These are phyloP conservation scores for Parotocinclus haroldoi DNA, from an alignment of 2,797 vertebrate genomes.

Conservation along the genomic window DNA sequence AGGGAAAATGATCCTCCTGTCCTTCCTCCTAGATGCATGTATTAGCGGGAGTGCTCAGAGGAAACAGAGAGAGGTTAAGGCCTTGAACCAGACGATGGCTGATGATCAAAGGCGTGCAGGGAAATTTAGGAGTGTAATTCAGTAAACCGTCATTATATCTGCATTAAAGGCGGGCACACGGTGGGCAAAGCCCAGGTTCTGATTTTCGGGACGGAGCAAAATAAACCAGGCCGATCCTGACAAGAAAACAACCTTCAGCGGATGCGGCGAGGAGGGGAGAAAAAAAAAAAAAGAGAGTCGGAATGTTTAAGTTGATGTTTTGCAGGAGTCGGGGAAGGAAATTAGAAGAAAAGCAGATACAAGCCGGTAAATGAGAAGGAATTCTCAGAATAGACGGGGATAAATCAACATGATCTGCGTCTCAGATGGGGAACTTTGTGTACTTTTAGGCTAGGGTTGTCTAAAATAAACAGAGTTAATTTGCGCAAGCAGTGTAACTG, in stretches of 20 bases:
- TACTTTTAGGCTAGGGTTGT: no score
- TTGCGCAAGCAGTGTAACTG: no score
- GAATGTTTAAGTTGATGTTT: slow-evolving; percentile 15
- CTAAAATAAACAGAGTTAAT: no score
- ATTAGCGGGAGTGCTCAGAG: slow-evolving; percentile 54
- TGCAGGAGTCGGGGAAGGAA: slow-evolving; percentile 29
- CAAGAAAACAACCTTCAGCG: slow-evolving; percentile 49
- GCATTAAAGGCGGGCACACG: slow-evolving; percentile 55
- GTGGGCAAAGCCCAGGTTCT: slow-evolving; percentile 39
- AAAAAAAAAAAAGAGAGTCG: background rate
- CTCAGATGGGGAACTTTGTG: no score
- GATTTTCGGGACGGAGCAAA: slow-evolving; percentile 63
- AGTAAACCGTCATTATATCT: slow-evolving; percentile 64
- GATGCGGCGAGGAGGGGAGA: background rate
- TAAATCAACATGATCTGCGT: no score
- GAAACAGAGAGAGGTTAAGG: slow-evolving; percentile 59
- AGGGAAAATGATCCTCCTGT: slow-evolving; percentile 15
- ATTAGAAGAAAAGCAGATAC: slow-evolving; percentile 32
- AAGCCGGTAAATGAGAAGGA: slow-evolving; percentile 45
- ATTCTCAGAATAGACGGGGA: slow-evolving; percentile 31
- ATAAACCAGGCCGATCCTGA: slow-evolving; percentile 67
- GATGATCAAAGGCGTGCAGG: slow-evolving; percentile 63
- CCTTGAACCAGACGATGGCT: slow-evolving; percentile 56
- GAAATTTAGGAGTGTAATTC: slow-evolving; percentile 74
- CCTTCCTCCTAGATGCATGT: background rate